Evolutionary conservation across 2,888 invertebrate species (phyloP).

Genomic region (Lepidocyrtoides sp.): DNA sequence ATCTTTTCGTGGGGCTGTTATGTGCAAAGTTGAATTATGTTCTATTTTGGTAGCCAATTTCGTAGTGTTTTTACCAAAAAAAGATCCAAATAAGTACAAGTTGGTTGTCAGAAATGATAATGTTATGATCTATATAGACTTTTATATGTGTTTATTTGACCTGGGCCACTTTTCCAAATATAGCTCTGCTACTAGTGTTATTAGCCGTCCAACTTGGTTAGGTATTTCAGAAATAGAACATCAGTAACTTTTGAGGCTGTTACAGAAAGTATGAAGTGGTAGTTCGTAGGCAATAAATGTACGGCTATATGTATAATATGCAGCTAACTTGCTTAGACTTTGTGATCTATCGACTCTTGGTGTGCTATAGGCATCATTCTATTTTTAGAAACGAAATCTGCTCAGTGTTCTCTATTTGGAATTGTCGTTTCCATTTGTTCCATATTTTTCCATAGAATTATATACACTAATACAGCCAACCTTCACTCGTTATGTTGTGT

Average conservation of each 20-base stretch:
- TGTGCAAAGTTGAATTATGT: not conserved
- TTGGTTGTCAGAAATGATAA: constrained; percentile 4
- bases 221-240: constrained; percentile 39
- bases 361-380: constrained; percentile 8
- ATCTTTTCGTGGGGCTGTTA: not conserved
- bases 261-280: not conserved
- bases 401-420: constrained; percentile 72
- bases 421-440: not conserved
- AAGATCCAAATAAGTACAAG: not conserved
- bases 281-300: not conserved
- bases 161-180: constrained; percentile 50
- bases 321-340: constrained; percentile 31
- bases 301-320: not conserved
- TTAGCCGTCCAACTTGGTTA: not conserved
- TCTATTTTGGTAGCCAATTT: constrained; percentile 28
- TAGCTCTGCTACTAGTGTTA: not conserved
- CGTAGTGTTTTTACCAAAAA: not conserved
- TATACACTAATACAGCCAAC: not conserved
- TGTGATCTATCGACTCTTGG: constrained; percentile 60
- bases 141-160: constrained; percentile 63
- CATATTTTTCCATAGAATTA: constrained; percentile 13
- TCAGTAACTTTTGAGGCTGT: not conserved
- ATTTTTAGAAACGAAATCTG: constrained; percentile 70
- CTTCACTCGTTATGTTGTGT: not conserved
- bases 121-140: constrained; percentile 54